Percentiles rank a stretch among this genome's conserved stretches.
phyloP scores from a whole-genome alignment of 1,140 invertebrate genomes.

The Anoplolepis gracilipes region DNA sequence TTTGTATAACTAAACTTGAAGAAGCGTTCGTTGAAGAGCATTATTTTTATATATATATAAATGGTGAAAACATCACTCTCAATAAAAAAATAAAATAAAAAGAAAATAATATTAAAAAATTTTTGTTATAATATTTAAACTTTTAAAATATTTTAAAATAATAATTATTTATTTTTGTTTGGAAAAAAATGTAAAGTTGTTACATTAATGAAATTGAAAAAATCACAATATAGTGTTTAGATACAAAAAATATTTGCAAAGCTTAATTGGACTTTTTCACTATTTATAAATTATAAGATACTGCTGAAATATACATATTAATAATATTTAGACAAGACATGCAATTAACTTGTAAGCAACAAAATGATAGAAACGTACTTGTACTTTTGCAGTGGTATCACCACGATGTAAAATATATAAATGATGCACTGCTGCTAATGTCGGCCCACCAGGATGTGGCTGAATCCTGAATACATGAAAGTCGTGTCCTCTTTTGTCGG shows the following conservation, averaged over 20 bases:
- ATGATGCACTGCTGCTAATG: conserved; percentile 97
- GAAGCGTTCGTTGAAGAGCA: neutral
- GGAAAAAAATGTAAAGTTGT: too few relatives aligned
- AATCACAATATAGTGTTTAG: neutral
- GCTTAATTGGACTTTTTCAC: neutral
- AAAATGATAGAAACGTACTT: conserved; percentile 79
- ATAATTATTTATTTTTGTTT: too few relatives aligned
- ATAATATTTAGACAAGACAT: neutral
- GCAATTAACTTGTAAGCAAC: neutral
- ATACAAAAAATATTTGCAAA: neutral
- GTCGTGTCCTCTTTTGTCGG: conserved; percentile 97
- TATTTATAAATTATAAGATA: neutral
- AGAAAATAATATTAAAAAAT: neutral
- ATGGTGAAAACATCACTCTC: neutral
- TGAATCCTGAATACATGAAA: conserved; percentile 98
- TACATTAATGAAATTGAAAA: too few relatives aligned
- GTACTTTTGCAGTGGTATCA: conserved; percentile 93
- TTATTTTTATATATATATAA: too few relatives aligned
- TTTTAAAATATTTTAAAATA: too few relatives aligned
- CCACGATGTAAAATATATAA: conserved; percentile 97
- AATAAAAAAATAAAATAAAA: neutral
- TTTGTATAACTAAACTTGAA: neutral
- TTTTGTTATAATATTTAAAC: neutral
- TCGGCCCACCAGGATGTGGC: conserved; percentile 95
- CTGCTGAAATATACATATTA: neutral